Evolutionary conservation across 1,140 invertebrate genomes (phyloP), one percentile per base, ranked within the genome.

Genomic region (Hypothenemus hampei): DNA sequence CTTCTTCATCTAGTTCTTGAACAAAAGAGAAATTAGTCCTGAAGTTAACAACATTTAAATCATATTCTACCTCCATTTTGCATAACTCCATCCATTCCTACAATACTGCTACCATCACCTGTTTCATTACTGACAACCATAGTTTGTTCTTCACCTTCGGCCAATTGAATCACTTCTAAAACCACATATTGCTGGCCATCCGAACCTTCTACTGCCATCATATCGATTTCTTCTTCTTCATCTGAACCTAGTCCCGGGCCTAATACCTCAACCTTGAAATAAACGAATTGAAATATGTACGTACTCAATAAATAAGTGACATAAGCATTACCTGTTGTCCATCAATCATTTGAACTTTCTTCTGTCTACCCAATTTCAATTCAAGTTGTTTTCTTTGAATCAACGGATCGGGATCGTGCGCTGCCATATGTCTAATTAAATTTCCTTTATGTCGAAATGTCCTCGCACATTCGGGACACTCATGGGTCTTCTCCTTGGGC

Each of bases 401-500:
- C 3, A 81, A 79, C 1, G 88, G 88, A 54, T 92, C 89, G 1
- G 72, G 59, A 74, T 96, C 91, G 63, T 97, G 93, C 2, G 89
- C 78, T 15, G 89, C 88, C 80, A 96, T 85, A 66, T 97, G 93
- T 3, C 93, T 78, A 61, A 97, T 91, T 2, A 97, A 78, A 75
- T 97, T 96, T n/a, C n/a, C 91, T 75, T 94, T 94, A 70, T 95
- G 91, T 13, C 91, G 78, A 68, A 95, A 95, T 0, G 84, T 81
- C 49, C 89, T 83, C 16, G 83, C 77, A 70, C 93, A 97, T 68
- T 91, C 87, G 3, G 87, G 83, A 76, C 93, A 97, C 29, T 89
- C 84, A 71, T 96, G 92, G 1, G 83, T 87, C 69, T 96, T 97
- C 68, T 93, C 89, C 62, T 87, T 85, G 0, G 92, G 91, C 15